Percentiles rank a stretch among this genome's conserved stretches.
Conservation (phyloP, 2,113 vertebrate genomes). For the Neoarius graeffei region DNA sequence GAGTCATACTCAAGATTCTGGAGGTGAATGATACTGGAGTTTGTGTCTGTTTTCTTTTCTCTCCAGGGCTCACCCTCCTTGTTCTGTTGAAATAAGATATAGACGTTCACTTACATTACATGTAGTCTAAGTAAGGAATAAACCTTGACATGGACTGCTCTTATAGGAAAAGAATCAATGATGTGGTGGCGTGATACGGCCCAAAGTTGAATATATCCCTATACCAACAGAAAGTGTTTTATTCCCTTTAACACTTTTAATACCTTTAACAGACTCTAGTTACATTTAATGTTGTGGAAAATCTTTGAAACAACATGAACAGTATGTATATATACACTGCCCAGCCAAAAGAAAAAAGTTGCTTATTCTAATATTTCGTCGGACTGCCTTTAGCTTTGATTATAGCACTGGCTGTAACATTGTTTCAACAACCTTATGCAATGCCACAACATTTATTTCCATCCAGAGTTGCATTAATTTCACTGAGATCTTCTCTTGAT, state of each 20-base stretch:
- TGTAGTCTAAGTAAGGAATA: background rate
- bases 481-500: too few relatives aligned
- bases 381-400: too few relatives aligned
- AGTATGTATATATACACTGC: too few relatives aligned
- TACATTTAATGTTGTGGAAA: too few relatives aligned
- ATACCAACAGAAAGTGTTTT: background rate
- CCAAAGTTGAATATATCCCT: background rate
- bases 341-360: too few relatives aligned
- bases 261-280: too few relatives aligned
- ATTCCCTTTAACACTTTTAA: background rate
- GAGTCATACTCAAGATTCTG: constrained; percentile 63
- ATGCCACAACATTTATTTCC: too few relatives aligned
- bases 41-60: constrained; percentile 48
- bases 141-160: background rate
- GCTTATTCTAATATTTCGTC: too few relatives aligned
- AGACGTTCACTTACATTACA: background rate
- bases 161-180: background rate
- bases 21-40: constrained; percentile 56
- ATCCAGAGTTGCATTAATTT: too few relatives aligned
- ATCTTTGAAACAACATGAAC: background rate
- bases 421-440: too few relatives aligned
- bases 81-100: constrained; percentile 51
- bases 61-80: constrained; percentile 62
- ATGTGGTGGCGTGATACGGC: background rate
- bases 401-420: too few relatives aligned